Conservation (phyloP, 2,113 vertebrate species). For the Antigone vipio region DNA sequence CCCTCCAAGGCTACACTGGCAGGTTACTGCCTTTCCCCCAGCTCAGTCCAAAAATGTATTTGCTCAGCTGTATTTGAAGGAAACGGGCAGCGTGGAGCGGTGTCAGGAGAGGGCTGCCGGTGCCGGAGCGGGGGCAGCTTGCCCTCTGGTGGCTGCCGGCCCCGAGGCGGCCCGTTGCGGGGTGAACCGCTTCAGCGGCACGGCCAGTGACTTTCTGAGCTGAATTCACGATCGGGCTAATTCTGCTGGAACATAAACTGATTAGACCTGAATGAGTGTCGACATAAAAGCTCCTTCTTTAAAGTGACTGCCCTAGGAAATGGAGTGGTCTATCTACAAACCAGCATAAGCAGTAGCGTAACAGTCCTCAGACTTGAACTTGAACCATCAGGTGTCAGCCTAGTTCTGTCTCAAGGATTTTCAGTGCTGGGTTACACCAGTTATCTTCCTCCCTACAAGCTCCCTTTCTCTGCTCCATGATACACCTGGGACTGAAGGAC, state of each 20-base stretch:
- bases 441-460: not conserved
- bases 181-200: accelerated
- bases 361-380: not conserved
- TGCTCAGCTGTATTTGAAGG: not conserved
- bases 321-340: not conserved
- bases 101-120: not conserved
- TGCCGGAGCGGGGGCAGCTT: not conserved
- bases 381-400: not conserved
- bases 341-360: accelerated
- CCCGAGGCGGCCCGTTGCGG: accelerated
- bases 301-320: not conserved
- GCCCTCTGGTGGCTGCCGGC: constrained; percentile 18
- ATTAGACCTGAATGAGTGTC: not conserved
- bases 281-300: not conserved
- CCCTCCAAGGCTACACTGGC: accelerated
- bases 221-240: not conserved
- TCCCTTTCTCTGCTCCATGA: not conserved
- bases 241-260: not conserved
- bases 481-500: not conserved
- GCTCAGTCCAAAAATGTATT: not conserved
- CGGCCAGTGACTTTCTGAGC: not conserved
- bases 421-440: not conserved
- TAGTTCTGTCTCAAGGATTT: not conserved
- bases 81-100: accelerated
- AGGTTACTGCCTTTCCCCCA: not conserved